phyloP scores from a whole-genome alignment of 1,140 invertebrate genomes.

The Drosophila erecta region DNA sequence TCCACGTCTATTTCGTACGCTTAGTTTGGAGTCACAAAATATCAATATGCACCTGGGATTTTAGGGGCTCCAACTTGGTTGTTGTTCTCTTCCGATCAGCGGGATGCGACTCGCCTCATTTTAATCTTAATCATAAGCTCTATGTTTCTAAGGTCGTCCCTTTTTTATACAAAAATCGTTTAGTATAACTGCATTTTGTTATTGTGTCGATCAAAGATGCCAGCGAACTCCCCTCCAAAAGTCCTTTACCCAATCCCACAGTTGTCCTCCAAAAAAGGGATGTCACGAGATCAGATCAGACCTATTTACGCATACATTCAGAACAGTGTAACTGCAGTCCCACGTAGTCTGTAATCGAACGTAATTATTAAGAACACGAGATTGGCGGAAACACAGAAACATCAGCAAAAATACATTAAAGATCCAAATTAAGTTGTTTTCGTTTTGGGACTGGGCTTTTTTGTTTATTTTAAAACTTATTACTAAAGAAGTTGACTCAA shows the following conservation, averaged over 20 bases:
- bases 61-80: constrained; percentile 30
- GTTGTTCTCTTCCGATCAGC: constrained; percentile 2
- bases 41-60: constrained; percentile 9
- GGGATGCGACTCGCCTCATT: constrained; percentile 26
- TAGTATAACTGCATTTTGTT: constrained; percentile 67
- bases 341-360: constrained; percentile 56
- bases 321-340: constrained; percentile 70
- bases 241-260: background rate
- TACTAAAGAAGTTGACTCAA: background rate
- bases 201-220: constrained; percentile 49
- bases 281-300: constrained; percentile 15
- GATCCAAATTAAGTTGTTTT: constrained; percentile 27
- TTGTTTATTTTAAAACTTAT: background rate
- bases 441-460: background rate
- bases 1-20: constrained; percentile 40
- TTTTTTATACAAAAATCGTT: constrained; percentile 65
- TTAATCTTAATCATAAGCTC: constrained; percentile 50
- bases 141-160: constrained; percentile 50
- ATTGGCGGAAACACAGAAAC: constrained; percentile 48
- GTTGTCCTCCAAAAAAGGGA: constrained; percentile 16
- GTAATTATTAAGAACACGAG: constrained; percentile 43
- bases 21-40: constrained; percentile 38
- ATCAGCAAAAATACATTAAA: constrained; percentile 60
- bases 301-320: constrained; percentile 68
- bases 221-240: constrained; percentile 5